phyloP scores from a whole-genome alignment of 2,797 vertebrate species.

The Hephaestus fuliginosus region DNA sequence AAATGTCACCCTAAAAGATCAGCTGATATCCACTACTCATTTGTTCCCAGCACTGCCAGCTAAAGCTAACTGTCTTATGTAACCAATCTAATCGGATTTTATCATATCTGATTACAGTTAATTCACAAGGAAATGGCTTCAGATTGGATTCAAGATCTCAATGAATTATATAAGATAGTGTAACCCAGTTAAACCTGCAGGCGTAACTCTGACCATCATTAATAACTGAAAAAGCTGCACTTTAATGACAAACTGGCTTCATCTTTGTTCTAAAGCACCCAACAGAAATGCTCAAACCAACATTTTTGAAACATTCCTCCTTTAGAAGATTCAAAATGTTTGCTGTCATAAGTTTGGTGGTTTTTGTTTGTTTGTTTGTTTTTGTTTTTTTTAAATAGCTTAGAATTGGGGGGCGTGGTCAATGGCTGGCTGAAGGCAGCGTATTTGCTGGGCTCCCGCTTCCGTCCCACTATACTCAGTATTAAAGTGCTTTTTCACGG shows the following conservation, averaged over 20 bases:
- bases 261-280: background rate
- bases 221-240: background rate
- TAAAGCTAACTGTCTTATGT: constrained; percentile 53
- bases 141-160: constrained; percentile 14
- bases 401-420: too few species aligned
- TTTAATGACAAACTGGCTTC: background rate
- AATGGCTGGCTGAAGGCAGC: too few species aligned
- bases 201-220: background rate
- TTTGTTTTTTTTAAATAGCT: too few species aligned
- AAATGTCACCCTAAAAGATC: constrained; percentile 43
- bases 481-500: too few species aligned
- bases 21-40: constrained; percentile 30
- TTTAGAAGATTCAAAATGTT: background rate
- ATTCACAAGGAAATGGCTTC: constrained; percentile 43
- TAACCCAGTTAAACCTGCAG: constrained; percentile 11
- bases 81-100: constrained; percentile 62
- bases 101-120: constrained; percentile 55
- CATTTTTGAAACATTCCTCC: background rate
- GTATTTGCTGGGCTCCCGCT: too few species aligned
- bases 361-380: too few species aligned
- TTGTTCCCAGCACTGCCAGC: constrained; percentile 32
- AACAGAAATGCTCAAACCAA: background rate
- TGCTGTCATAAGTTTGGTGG: background rate
- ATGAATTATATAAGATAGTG: constrained; percentile 42
- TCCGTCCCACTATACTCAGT: too few species aligned